Percentiles rank a stretch among this genome's conserved stretches.
Conservation (phyloP, 2,797 vertebrate genomes). For the Lateolabrax maculatus region DNA sequence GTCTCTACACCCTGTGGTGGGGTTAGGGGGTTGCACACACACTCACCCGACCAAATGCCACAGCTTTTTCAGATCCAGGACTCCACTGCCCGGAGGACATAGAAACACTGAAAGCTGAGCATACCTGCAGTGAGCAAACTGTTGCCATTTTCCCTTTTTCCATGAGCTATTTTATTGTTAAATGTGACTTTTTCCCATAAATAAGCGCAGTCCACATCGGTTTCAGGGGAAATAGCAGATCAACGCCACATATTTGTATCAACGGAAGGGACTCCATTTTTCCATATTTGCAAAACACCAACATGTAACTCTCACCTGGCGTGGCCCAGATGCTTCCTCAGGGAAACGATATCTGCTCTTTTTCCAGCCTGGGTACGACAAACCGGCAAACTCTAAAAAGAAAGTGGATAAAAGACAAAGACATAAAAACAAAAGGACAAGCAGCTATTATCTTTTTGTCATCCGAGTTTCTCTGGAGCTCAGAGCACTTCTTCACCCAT, state of each 20-base stretch:
- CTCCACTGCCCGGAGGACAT: slow-evolving; percentile 51
- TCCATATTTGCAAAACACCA: slow-evolving; percentile 30
- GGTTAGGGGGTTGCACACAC: slow-evolving; percentile 57
- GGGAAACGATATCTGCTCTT: slow-evolving; percentile 72
- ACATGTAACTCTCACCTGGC: slow-evolving; percentile 80
- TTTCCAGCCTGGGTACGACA: slow-evolving; percentile 51
- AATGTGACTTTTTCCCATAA: slow-evolving; percentile 21
- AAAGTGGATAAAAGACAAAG: slow-evolving; percentile 14
- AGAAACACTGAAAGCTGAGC: slow-evolving; percentile 26
- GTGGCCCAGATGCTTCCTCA: slow-evolving; percentile 74
- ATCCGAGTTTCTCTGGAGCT: slow-evolving; percentile 23
- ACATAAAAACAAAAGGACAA: slow-evolving; percentile 27
- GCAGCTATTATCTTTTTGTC: slow-evolving; percentile 22
- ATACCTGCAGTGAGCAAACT: slow-evolving; percentile 46
- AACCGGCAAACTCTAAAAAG: slow-evolving; percentile 52
- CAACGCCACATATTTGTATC: slow-evolving; percentile 3
- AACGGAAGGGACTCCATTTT: slow-evolving; percentile 22
- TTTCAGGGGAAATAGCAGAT: not conserved
- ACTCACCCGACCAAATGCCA: slow-evolving; percentile 65
- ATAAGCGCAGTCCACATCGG: not conserved
- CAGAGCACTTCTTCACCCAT: slow-evolving; percentile 21
- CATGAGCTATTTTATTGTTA: slow-evolving; percentile 14
- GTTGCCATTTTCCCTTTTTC: slow-evolving; percentile 12
- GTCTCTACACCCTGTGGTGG: slow-evolving; percentile 67
- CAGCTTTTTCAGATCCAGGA: slow-evolving; percentile 52